Evolutionary conservation across 2,797 vertebrate genomes (phyloP).

Genomic region (Glyptemys insculpta): DNA sequence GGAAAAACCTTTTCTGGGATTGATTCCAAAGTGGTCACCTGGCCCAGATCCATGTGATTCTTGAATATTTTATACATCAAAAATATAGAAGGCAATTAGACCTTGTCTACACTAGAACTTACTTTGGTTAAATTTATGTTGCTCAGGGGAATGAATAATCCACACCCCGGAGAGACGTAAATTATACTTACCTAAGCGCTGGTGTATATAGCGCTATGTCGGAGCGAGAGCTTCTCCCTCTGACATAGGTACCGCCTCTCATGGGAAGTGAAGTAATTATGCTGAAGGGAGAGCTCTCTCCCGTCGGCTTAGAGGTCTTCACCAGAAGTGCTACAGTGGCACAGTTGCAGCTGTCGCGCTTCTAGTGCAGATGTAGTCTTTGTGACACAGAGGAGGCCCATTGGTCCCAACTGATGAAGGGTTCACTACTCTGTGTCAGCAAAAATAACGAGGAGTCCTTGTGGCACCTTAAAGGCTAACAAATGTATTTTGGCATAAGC

Average conservation of each 20-base stretch:
- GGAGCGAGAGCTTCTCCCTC: not conserved
- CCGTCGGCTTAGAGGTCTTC: not conserved
- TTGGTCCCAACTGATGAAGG: not conserved
- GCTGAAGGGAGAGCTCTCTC: not conserved
- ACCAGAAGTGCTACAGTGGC: not conserved
- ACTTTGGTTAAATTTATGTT: not conserved
- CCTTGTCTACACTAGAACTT: not conserved
- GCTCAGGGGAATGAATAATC: not conserved
- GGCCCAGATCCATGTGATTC: not conserved
- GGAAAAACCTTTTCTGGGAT: not conserved
- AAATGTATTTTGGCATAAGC: too few relatives aligned
- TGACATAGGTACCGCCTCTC: too few relatives aligned
- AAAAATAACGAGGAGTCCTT: not conserved
- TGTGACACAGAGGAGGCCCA: not conserved
- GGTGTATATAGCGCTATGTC: not conserved
- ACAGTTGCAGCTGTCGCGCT: not conserved
- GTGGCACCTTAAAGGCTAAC: too few relatives aligned
- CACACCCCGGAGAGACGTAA: not conserved
- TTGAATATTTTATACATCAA: not conserved
- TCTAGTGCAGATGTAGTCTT: not conserved
- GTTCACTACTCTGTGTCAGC: not conserved
- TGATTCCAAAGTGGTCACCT: not conserved
- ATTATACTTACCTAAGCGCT: not conserved
- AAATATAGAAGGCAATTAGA: rapidly evolving
- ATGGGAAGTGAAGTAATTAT: too few relatives aligned